Conservation (phyloP, 92 coral and sea anemone species). For the Chrysogorgia sp. region DNA sequence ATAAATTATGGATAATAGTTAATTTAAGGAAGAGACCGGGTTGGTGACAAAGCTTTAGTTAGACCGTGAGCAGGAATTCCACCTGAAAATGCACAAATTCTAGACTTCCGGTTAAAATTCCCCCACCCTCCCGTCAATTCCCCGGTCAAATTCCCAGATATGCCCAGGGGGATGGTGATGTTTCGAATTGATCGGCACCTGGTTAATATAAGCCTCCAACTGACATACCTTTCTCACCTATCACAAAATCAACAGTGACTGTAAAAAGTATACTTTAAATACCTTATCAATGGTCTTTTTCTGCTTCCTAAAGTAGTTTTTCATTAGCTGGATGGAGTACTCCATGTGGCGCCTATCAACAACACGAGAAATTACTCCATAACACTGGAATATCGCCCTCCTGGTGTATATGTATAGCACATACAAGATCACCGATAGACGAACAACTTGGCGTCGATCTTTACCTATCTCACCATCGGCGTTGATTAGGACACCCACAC, state of each 20-base stretch:
- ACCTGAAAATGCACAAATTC: too few species aligned
- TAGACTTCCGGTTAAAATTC: too few species aligned
- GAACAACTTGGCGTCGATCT: slow-evolving; percentile 30
- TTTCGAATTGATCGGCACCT: too few species aligned
- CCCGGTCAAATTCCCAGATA: too few species aligned
- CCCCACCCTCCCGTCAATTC: too few species aligned
- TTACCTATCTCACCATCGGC: slow-evolving; percentile 38
- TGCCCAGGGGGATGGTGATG: too few species aligned
- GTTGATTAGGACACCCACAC: slow-evolving; percentile 24
- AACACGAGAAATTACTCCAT: slow-evolving; percentile 15
- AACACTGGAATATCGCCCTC: slow-evolving; percentile 30
- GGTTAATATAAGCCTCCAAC: too few species aligned
- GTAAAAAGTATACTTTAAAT: background rate
- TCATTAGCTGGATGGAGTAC: slow-evolving; percentile 33
- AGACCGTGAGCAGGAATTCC: too few species aligned
- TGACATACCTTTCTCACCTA: too few species aligned
- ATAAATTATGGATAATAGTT: too few species aligned
- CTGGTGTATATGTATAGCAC: slow-evolving; percentile 24
- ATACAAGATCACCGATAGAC: slow-evolving; percentile 16
- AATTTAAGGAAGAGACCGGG: too few species aligned
- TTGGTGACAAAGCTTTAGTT: too few species aligned
- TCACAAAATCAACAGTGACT: background rate
- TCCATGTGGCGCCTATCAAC: slow-evolving; percentile 18
- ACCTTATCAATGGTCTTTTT: slow-evolving; percentile 32
- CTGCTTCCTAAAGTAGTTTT: slow-evolving; percentile 32